These are phyloP conservation scores for Triplophysa bombifrons DNA, from an alignment of 2,797 vertebrate genomes.

Conservation along the genomic window DNA sequence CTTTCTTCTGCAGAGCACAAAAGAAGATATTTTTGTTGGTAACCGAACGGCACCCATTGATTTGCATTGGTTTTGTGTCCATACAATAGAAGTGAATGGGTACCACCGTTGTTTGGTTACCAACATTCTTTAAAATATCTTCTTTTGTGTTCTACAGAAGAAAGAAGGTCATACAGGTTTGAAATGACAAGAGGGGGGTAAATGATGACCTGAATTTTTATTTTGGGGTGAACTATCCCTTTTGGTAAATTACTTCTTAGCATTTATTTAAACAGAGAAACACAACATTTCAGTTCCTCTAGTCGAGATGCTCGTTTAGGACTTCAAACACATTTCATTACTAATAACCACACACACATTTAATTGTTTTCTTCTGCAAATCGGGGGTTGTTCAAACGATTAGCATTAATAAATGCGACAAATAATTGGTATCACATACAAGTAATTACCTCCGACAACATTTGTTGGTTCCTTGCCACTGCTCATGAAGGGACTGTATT, in stretches of 20 bases:
- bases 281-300: conserved; percentile 50
- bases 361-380: conserved; percentile 81
- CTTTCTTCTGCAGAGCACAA: conserved; percentile 51
- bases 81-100: too few relatives aligned
- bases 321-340: conserved; percentile 73
- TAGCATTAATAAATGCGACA: conserved; percentile 84
- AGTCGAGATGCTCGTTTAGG: conserved; percentile 73
- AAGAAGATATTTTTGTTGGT: conserved; percentile 34
- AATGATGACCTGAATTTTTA: too few relatives aligned
- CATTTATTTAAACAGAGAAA: conserved; percentile 66
- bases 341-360: conserved; percentile 76
- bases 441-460: conserved; percentile 85
- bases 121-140: too few relatives aligned
- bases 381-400: conserved; percentile 85
- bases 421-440: conserved; percentile 86
- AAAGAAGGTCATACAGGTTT: too few relatives aligned
- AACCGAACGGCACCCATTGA: too few relatives aligned
- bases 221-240: conserved; percentile 23
- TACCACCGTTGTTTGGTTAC: too few relatives aligned
- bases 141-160: too few relatives aligned
- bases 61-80: conserved; percentile 66
- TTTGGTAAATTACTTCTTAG: conserved; percentile 77
- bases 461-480: conserved; percentile 81
- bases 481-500: conserved; percentile 84
- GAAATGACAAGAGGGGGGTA: too few relatives aligned